Evolutionary conservation across 2,113 vertebrate species (phyloP), one percentile per base, ranked within the genome.

Genomic region (Casuarius casuarius): DNA sequence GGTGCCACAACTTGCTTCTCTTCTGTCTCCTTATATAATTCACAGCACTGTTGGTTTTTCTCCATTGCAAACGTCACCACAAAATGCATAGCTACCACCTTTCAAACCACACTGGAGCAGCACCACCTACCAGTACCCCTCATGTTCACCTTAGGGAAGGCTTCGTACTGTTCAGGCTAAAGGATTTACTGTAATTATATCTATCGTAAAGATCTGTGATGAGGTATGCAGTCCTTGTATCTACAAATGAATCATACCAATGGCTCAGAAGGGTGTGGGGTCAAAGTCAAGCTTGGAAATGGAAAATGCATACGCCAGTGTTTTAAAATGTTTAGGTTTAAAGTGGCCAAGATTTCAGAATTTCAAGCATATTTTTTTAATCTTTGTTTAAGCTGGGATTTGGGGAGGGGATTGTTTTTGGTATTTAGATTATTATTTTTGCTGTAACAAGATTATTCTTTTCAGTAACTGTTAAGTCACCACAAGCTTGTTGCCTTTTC

Each of bases 351-450:
- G 68, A 54, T 63, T 91, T 97, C 78, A 95, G 84, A 95, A 94
- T 94, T 92, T 95, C 82, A 92, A 78, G 56, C 44, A 54, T 73
- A 68, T 93, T 79, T 74, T 92, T 87, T 44, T 5, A 79, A 87
- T 92, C 84, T 92, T 82, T 83, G 12, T 66, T 91, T 92, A 92
- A 93, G 40, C 49, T 49, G 52, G 71, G 86, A 85, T 95, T 91
- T 95, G 54, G 51, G 63, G 59, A 84, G 29, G 63, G 66, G 59
- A 80, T 72, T 96, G 71, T 63, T 70, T 94, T 90, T 51, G 85
- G 90, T 80, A 95, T 93, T 96, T 86, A 80, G 92, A 80, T 93
- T 95, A 96, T 95, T 96, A 70, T 91, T 97, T 95, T 94, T 94
- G 82, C 90, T 96, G 54, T 90, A 73, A 62, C 29, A 28, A 63